Conservation (phyloP, 2,888 invertebrate genomes). For the Parascotia fuliginaria region DNA sequence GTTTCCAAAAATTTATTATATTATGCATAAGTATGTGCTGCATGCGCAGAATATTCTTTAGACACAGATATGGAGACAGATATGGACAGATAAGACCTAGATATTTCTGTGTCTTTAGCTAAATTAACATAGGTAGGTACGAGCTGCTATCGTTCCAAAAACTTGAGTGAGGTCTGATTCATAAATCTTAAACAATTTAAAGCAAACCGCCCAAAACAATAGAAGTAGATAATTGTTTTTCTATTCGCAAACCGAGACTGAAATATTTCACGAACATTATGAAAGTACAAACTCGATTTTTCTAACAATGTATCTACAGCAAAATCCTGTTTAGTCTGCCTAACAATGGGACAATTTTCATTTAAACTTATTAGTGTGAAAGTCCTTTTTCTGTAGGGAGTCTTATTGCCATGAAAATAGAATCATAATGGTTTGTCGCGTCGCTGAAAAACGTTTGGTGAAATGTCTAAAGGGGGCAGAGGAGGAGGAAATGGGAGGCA, state of each 20-base stretch:
- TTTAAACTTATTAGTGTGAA: conserved; percentile 70
- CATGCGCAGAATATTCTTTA: too few species aligned
- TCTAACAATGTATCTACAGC: conserved; percentile 19
- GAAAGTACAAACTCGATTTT: not conserved
- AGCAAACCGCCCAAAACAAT: not conserved
- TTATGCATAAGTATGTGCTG: too few species aligned
- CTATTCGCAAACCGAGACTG: not conserved
- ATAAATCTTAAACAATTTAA: not conserved
- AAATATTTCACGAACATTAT: not conserved
- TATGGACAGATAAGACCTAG: too few species aligned
- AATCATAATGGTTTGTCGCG: conserved; percentile 82
- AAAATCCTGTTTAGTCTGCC: conserved; percentile 32
- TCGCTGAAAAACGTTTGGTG: conserved; percentile 69
- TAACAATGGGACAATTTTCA: conserved; percentile 51
- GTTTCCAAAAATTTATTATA: too few species aligned
- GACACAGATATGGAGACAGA: too few species aligned
- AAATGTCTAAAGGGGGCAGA: conserved; percentile 51
- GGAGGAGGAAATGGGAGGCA: conserved; percentile 37
- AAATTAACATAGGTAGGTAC: too few species aligned
- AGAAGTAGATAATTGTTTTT: not conserved
- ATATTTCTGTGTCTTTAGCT: too few species aligned
- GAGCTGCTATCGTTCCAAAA: too few species aligned
- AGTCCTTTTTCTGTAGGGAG: conserved; percentile 57
- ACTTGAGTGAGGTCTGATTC: too few species aligned
- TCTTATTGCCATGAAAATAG: conserved; percentile 78